Base-by-base conservation (phyloP, 2,113 vertebrate genomes). In the Leiothrix lutea region DNA sequence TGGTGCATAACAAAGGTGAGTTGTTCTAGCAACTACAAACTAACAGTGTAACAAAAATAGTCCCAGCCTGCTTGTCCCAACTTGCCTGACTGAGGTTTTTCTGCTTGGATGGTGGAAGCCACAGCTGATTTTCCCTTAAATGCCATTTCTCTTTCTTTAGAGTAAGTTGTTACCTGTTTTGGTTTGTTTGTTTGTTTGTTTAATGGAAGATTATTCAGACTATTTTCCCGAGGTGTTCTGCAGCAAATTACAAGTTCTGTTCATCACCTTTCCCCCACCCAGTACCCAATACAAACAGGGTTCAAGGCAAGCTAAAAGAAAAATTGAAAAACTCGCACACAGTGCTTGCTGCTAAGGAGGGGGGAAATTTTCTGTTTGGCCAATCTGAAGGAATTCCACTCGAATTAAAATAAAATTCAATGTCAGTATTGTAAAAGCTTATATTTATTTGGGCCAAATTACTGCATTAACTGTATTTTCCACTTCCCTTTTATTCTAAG, bases 381-480 rank as follows among this genome's bases (percentile, higher is more conserved):
- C 70, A 67, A 13, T 77, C 74, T 82, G 33, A 17, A 80, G 35
- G 54, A 94, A 77, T 12, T 62, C 36, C 57, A 62, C 38, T 80
- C 19, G 5, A 85, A 85, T 80, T 73, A 85, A 93, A 86, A 84
- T 73, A 90, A 80, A 92, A 82, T 80, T 77, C 58, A 87, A n/a
- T 54, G 71, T 72, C 45, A 81, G 7, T 73, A 82, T 54, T 90
- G 35, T 73, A 90, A 85, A 91, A 77, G 6, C 35, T 28, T 66
- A 35, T 73, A 50, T 82, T 95, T 95, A 61, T 75, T 94, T 67
- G 35, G 75, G 79, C 42, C 51, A 80, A 90, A 94, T 86, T 66
- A 86, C 40, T 88, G 67, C 71, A 83, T 66, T 91, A 60, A 93
- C 67, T 80, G 44, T 85, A 78, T 92, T 96, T 96, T 91, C 92